These are phyloP conservation scores for Stigmatopora nigra DNA, from an alignment of 2,113 vertebrate genomes.

Conservation along the genomic window DNA sequence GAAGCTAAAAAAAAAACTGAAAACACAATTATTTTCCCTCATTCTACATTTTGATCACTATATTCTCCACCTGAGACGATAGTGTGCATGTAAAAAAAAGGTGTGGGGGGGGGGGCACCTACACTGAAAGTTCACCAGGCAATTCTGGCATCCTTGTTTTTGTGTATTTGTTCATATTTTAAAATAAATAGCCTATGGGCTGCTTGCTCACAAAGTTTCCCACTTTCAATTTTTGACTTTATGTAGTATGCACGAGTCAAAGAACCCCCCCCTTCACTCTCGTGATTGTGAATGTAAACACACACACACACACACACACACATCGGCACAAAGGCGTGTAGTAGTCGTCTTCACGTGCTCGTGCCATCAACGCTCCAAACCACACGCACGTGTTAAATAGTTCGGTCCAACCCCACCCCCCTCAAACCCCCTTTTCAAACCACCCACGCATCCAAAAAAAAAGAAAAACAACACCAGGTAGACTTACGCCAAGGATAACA, in stretches of 20 bases:
- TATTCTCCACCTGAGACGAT: background rate
- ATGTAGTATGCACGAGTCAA: background rate
- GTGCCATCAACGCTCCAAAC: slow-evolving; percentile 2
- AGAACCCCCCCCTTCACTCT: slow-evolving; percentile 51
- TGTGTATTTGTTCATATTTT: background rate
- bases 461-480: slow-evolving; percentile 2
- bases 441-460: background rate
- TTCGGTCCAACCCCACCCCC: background rate
- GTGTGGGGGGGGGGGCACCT: background rate
- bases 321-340: slow-evolving; percentile 4
- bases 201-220: background rate
- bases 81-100: too few relatives aligned
- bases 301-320: slow-evolving; percentile 53
- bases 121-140: background rate
- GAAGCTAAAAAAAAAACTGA: too few relatives aligned
- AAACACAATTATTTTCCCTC: too few relatives aligned
- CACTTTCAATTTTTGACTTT: background rate
- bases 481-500: slow-evolving; percentile 7
- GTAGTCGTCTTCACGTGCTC: slow-evolving; percentile 8
- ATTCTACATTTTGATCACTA: too few relatives aligned
- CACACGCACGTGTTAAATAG: slow-evolving; percentile 13
- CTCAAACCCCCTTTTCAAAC: background rate
- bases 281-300: slow-evolving; percentile 65
- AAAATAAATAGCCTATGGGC: background rate
- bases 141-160: background rate